Evolutionary conservation across 2,113 vertebrate genomes (phyloP).

Genomic region (Gallinago undulata): DNA sequence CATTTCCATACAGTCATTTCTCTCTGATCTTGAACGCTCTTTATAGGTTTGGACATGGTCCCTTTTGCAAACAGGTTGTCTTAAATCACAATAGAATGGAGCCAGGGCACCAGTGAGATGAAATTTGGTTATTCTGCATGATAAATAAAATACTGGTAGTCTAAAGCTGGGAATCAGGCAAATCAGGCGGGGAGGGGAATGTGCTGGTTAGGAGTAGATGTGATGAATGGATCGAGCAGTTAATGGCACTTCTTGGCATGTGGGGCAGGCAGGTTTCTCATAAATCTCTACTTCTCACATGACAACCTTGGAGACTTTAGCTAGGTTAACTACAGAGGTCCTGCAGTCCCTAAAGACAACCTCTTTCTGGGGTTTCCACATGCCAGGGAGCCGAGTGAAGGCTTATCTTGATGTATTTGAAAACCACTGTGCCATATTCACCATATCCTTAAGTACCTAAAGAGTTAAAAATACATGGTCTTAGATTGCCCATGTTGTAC

Average conservation of each 20-base stretch:
- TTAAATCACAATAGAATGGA: background rate
- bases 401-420: background rate
- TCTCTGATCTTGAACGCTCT: background rate
- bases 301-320: background rate
- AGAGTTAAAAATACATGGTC: background rate
- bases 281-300: background rate
- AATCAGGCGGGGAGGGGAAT: background rate
- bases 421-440: background rate
- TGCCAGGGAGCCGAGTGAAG: rapidly evolving
- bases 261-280: background rate
- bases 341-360: background rate
- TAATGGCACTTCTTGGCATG: background rate
- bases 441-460: background rate
- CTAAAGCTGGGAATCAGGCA: background rate
- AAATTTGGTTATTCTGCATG: background rate
- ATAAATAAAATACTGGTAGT: background rate
- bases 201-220: background rate
- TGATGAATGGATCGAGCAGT: background rate
- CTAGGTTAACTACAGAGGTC: background rate
- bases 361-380: background rate
- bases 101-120: background rate
- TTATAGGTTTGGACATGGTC: background rate
- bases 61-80: background rate
- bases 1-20: background rate
- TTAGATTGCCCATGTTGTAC: background rate